These are phyloP conservation scores for Dasyornis broadbenti DNA, from an alignment of 2,113 vertebrate species.

Conservation along the genomic window DNA sequence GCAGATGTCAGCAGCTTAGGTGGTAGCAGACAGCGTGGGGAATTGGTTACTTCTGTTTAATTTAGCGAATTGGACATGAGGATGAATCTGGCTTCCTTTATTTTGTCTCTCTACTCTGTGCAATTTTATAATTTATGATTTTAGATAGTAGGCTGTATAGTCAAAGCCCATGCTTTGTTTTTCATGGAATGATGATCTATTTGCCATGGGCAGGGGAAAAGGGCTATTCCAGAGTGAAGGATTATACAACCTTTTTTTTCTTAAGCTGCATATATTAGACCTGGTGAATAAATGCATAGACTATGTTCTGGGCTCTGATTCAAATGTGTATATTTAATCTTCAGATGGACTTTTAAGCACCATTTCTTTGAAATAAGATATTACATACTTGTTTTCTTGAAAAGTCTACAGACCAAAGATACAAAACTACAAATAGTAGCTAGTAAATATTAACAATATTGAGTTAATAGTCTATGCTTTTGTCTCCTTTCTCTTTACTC, in stretches of 20 bases:
- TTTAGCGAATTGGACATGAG: not conserved
- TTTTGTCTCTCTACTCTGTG: not conserved
- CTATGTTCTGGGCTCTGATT: not conserved
- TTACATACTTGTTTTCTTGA: not conserved
- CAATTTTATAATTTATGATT: not conserved
- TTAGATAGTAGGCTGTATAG: not conserved
- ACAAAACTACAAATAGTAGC: not conserved
- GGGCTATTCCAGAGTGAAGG: not conserved
- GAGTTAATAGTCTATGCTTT: not conserved
- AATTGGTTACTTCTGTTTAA: not conserved
- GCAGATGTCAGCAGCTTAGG: not conserved
- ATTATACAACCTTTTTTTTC: not conserved
- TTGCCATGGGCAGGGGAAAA: not conserved
- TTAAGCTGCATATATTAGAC: not conserved
- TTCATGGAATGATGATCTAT: not conserved
- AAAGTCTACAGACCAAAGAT: not conserved
- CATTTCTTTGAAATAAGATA: not conserved
- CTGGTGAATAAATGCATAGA: not conserved
- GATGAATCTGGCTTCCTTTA: not conserved
- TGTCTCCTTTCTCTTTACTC: constrained; percentile 30
- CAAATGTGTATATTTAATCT: not conserved
- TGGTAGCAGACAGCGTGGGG: not conserved
- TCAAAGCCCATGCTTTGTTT: not conserved
- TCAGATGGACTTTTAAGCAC: not conserved
- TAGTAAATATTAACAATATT: not conserved